Conservation (phyloP, 2,888 invertebrate species). For the Spodoptera littoralis region DNA sequence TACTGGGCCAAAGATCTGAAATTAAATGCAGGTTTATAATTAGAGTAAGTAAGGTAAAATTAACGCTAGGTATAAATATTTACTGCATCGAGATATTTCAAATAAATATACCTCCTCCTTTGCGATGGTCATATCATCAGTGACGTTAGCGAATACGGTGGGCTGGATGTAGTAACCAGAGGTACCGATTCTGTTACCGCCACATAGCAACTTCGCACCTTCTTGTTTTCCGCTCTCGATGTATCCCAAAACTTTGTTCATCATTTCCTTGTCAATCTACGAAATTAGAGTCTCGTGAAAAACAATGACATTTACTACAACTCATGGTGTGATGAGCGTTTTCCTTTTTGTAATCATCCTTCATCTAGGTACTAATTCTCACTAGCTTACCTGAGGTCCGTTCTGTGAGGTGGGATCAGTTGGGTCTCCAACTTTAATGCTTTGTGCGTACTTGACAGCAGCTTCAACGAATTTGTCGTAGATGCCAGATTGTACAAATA, state of each 20-base stretch:
- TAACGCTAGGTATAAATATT: no score
- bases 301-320: no score
- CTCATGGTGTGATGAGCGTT: no score
- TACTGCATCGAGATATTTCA: no score
- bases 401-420: slow-evolving; percentile 89
- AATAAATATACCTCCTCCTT: slow-evolving; percentile 90
- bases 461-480: slow-evolving; percentile 94
- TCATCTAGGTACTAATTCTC: no score
- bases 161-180: slow-evolving; percentile 94
- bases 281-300: slow-evolving; percentile 5
- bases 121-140: slow-evolving; percentile 93
- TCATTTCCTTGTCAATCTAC: slow-evolving; percentile 91
- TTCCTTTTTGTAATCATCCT: no score
- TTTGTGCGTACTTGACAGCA: slow-evolving; percentile 90
- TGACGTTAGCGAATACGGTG: slow-evolving; percentile 93
- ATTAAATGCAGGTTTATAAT: background rate
- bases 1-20: slow-evolving; percentile 96
- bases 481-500: slow-evolving; percentile 80
- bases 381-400: slow-evolving; percentile 90
- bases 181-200: slow-evolving; percentile 90
- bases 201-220: slow-evolving; percentile 93
- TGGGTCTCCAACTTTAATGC: slow-evolving; percentile 93
- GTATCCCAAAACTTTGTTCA: slow-evolving; percentile 92
- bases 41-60: no score
- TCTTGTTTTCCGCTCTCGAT: slow-evolving; percentile 93